Conservation (phyloP, 2,113 vertebrate species). For the Tragelaphus buxtoni region DNA sequence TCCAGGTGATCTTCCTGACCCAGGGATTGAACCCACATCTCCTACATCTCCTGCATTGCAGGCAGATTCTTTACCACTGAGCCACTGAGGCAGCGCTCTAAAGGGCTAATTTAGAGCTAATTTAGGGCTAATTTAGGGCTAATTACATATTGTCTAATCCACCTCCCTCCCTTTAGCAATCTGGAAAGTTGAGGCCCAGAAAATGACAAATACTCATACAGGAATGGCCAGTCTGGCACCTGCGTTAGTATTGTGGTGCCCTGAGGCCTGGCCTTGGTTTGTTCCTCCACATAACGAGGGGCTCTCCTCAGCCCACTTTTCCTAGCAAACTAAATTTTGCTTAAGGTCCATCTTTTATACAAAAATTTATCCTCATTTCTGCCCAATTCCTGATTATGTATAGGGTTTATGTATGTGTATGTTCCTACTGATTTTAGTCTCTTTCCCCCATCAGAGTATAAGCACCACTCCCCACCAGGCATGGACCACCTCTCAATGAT, state of each 20-base stretch:
- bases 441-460: neutral
- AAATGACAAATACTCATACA: neutral
- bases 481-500: neutral
- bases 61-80: neutral
- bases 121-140: too few species aligned
- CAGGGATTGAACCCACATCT: neutral
- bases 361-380: neutral
- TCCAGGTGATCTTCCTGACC: neutral
- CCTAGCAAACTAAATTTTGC: neutral
- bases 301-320: neutral
- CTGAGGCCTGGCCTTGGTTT: neutral
- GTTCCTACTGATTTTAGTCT: neutral
- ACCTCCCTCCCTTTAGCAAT: neutral
- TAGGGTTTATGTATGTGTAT: neutral
- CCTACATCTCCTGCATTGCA: neutral
- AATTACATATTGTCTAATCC: neutral
- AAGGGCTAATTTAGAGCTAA: neutral
- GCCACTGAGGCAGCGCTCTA: neutral
- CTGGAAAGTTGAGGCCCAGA: neutral
- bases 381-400: neutral
- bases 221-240: neutral
- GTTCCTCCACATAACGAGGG: neutral
- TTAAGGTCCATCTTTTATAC: neutral
- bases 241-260: neutral
- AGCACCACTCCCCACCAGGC: neutral